Evolutionary conservation across 2,888 invertebrate genomes (phyloP).

Genomic region (Troides aeacus): DNA sequence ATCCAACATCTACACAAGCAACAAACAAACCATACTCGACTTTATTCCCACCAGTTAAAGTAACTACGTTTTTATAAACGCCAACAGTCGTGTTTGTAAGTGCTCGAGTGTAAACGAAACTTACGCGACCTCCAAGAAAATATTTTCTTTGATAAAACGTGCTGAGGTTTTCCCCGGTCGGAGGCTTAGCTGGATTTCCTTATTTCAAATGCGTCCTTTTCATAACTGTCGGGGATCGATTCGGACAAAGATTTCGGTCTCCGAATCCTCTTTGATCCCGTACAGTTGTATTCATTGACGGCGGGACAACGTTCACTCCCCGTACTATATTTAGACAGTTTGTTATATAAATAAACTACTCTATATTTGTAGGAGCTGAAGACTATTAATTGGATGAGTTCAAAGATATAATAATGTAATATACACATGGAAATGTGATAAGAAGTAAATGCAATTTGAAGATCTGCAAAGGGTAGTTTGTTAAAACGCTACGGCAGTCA

Average conservation of each 20-base stretch:
- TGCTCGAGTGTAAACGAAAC: slow-evolving; percentile 45
- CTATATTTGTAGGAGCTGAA: no score
- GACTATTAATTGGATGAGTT: no score
- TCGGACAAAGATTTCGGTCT: slow-evolving; percentile 58
- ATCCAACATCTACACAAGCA: slow-evolving; percentile 23
- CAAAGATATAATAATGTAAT: no score
- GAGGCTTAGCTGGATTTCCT: slow-evolving; percentile 63
- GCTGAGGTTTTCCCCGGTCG: slow-evolving; percentile 61
- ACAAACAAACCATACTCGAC: slow-evolving; percentile 34
- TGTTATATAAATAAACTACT: no score
- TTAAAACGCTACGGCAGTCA: slow-evolving; percentile 37
- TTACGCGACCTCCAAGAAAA: slow-evolving; percentile 65
- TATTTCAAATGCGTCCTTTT: slow-evolving; percentile 62
- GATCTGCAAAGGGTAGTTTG: slow-evolving; percentile 35
- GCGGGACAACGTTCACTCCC: not conserved
- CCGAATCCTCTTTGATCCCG: slow-evolving; percentile 58
- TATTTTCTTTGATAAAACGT: slow-evolving; percentile 64
- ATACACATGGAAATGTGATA: no score
- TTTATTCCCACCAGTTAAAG: slow-evolving; percentile 40
- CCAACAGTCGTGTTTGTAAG: slow-evolving; percentile 40
- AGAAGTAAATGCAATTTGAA: not conserved
- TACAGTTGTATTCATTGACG: slow-evolving; percentile 29
- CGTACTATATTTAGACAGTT: no score
- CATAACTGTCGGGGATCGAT: slow-evolving; percentile 72
- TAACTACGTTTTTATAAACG: slow-evolving; percentile 8